Conservation (phyloP, 30 jellyfish, hydroid and myxozoan species). For the Sanderia malayensis region DNA sequence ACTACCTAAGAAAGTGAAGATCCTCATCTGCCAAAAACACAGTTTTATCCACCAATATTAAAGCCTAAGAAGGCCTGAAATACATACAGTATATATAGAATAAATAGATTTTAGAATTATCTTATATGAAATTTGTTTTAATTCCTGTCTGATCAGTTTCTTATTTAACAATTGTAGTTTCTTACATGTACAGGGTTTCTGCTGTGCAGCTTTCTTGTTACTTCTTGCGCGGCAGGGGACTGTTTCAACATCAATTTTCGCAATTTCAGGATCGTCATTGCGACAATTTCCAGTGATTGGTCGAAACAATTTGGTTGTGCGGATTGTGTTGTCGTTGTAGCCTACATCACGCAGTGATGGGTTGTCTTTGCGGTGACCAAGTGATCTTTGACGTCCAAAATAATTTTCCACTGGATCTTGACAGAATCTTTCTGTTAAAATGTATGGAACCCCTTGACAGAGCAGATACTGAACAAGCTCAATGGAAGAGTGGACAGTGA, state of each 20-base stretch:
- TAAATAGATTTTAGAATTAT: not conserved
- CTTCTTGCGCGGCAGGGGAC: conserved; percentile 48
- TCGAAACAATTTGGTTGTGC: conserved; percentile 48
- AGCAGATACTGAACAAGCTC: conserved; percentile 37
- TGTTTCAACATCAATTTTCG: conserved; percentile 31
- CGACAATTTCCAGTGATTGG: conserved; percentile 53
- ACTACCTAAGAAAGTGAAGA: not conserved
- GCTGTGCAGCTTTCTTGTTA: conserved; percentile 15
- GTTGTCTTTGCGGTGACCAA: conserved; percentile 46
- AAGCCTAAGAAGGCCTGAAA: not conserved
- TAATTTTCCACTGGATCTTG: conserved; percentile 54
- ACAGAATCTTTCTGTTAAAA: conserved; percentile 48
- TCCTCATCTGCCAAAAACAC: not conserved
- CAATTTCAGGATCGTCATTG: conserved; percentile 24
- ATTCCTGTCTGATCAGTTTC: conserved; percentile 8
- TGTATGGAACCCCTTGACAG: conserved; percentile 36
- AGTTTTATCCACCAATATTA: not conserved
- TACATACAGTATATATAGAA: not conserved
- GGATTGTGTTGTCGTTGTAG: conserved; percentile 46
- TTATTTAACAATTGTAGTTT: not conserved
- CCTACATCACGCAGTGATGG: conserved; percentile 59
- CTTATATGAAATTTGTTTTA: conserved; percentile 1
- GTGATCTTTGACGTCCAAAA: conserved; percentile 41
- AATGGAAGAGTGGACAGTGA: conserved; percentile 15
- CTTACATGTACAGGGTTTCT: conserved; percentile 10